Base-by-base conservation (phyloP, 2,888 invertebrate species). In the Cantharis lateralis region DNA sequence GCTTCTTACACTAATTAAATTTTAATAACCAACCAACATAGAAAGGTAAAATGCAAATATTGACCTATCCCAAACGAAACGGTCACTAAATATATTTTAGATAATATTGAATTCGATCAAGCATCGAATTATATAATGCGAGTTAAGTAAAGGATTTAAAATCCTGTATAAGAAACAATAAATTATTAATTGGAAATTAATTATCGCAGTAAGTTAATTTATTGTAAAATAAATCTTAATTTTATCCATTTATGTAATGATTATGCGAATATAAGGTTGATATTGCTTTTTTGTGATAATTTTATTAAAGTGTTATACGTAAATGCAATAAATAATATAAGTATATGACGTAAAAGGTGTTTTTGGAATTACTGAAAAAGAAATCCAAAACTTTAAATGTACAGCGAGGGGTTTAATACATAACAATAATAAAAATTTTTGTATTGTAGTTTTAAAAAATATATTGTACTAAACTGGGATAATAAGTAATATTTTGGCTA, bases 1-100 rank as follows among this genome's bases (percentile, higher is more conserved):
- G 66, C 70, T 69, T 72, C 68, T 62, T 62, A 68, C 62, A 71
- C 70, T 68, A 71, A 71, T 75, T 71, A 66, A 70, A 69, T 48
- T 48, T 48, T 48, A 48, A 48, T 13, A 48, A n/a, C n/a, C 48
- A n/a, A 48, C 48, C 48, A n/a, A 32, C 32, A 32, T 32, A 13
- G 32, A 32, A 48, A 48, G n/a, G 48, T 48, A 48, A 13, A n/a
- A 48, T n/a, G n/a, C n/a, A 48, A 48, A n/a, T 48, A 48, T 48
- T 48, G n/a, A 48, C 48, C 11, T n/a, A 48, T n/a, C n/a, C 10
- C 7, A 5, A n/a, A 48, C n/a, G 9, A 32, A 32, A 32, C 5
- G 13, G 5, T 5, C 11, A 28, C 13, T 32, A 3, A 32, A 32
- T 7, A 2, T 48, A n/a, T 48, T 48, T 48, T 2, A 5, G 1